Conservation (phyloP, 2,113 vertebrate genomes). For the Nicator chloris region DNA sequence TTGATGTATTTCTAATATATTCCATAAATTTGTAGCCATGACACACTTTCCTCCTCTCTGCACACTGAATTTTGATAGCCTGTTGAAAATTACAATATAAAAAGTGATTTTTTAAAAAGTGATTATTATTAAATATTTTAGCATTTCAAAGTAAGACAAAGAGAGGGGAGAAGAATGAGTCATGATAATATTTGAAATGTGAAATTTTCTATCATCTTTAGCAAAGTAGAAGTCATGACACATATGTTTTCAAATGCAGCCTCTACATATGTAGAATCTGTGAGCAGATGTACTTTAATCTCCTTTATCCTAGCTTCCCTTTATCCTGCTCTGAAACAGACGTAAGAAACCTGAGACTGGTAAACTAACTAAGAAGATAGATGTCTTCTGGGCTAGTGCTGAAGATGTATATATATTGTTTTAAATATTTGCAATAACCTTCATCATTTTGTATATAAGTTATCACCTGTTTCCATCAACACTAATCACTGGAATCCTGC, state of each 20-base stretch:
- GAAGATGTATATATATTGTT: neutral
- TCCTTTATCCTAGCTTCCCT: neutral
- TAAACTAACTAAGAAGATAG: neutral
- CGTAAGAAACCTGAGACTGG: neutral
- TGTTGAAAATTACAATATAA: neutral
- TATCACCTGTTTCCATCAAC: fast-evolving
- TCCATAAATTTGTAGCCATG: neutral
- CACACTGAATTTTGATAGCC: neutral
- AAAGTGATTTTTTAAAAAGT: neutral
- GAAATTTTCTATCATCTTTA: neutral
- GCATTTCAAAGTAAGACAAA: neutral
- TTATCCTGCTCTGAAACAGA: neutral
- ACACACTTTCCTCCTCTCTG: neutral
- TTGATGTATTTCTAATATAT: neutral
- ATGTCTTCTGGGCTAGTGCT: neutral
- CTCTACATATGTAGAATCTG: neutral
- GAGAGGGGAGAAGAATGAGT: neutral
- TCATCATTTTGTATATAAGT: neutral
- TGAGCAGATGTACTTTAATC: neutral
- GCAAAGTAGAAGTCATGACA: neutral
- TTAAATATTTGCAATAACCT: neutral
- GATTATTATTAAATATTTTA: neutral
- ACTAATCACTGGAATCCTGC: neutral
- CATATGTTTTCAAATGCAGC: neutral
- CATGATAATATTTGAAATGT: neutral